A percentile compares a stretch with the other conserved stretches of the same genome.
phyloP scores from a whole-genome alignment of 2,888 invertebrate species.

The Steromphala cineraria region DNA sequence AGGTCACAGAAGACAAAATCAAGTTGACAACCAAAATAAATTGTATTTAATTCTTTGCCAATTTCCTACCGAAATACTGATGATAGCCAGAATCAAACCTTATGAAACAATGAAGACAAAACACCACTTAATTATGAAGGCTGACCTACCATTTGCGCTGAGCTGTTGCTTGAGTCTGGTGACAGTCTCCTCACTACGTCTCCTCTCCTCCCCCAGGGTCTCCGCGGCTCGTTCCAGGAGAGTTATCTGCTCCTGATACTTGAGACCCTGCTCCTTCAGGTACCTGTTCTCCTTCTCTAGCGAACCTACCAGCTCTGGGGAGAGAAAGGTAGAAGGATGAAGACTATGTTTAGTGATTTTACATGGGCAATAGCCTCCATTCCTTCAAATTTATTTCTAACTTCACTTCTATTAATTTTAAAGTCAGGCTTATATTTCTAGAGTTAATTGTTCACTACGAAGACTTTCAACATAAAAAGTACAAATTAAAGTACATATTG shows the following conservation, averaged over 20 bases:
- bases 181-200: constrained; percentile 21
- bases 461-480: too few species aligned
- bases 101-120: too few species aligned
- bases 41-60: background rate
- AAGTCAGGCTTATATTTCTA: too few species aligned
- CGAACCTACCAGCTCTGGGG: constrained; percentile 51
- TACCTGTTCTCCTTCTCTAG: constrained; percentile 58
- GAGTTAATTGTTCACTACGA: too few species aligned
- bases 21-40: background rate
- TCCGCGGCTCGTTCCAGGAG: constrained; percentile 56
- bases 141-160: background rate
- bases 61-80: background rate
- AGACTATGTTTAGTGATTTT: too few species aligned
- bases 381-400: too few species aligned
- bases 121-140: too few species aligned
- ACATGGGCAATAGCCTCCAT: too few species aligned
- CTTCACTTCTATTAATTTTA: too few species aligned
- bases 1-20: background rate
- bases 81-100: background rate
- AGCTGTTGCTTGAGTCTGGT: constrained; percentile 22
- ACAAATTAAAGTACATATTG: too few species aligned
- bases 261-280: constrained; percentile 55
- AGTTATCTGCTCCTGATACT: constrained; percentile 60
- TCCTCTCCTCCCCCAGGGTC: constrained; percentile 46
- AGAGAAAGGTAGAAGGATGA: too few species aligned